phyloP scores from a whole-genome alignment of 1,140 invertebrate species.

The Heliconius himera region DNA sequence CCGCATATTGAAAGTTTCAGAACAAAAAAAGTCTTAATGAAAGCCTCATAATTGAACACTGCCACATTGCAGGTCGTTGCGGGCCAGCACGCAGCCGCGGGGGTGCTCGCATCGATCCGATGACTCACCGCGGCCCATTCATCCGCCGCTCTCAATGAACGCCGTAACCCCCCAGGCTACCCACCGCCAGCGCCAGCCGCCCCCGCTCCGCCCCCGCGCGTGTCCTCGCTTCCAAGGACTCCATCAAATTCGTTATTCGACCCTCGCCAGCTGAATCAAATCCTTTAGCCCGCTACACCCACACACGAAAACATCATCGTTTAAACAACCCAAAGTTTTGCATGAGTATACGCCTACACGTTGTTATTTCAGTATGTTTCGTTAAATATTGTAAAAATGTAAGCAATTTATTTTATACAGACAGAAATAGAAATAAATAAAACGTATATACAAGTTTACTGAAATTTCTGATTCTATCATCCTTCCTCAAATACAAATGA shows the following conservation, averaged over 20 bases:
- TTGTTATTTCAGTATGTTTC: slow-evolving; percentile 17
- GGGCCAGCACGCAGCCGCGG: slow-evolving; percentile 48
- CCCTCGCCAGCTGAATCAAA: slow-evolving; percentile 60
- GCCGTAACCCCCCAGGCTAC: slow-evolving; percentile 44
- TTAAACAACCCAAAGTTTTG: slow-evolving; percentile 23
- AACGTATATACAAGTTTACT: not conserved
- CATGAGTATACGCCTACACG: slow-evolving; percentile 13
- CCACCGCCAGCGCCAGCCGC: slow-evolving; percentile 28
- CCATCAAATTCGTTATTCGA: slow-evolving; percentile 54
- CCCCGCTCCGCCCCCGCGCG: slow-evolving; percentile 41
- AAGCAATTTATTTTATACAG: not conserved
- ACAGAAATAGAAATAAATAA: not conserved
- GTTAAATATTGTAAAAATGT: slow-evolving; percentile 5
- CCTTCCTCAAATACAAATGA: not conserved
- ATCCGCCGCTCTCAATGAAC: slow-evolving; percentile 78
- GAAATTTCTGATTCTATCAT: not conserved
- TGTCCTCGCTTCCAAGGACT: slow-evolving; percentile 71
- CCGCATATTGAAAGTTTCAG: not conserved
- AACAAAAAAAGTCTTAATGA: slow-evolving; percentile 6
- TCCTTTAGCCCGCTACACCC: slow-evolving; percentile 57
- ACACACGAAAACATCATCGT: slow-evolving; percentile 49
- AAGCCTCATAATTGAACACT: slow-evolving; percentile 1
- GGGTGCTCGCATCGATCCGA: slow-evolving; percentile 64
- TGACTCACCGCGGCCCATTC: slow-evolving; percentile 76
- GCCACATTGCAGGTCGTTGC: slow-evolving; percentile 14